Evolutionary conservation across 1,140 invertebrate species (phyloP).

Genomic region (Ptiloglossa arizonensis): DNA sequence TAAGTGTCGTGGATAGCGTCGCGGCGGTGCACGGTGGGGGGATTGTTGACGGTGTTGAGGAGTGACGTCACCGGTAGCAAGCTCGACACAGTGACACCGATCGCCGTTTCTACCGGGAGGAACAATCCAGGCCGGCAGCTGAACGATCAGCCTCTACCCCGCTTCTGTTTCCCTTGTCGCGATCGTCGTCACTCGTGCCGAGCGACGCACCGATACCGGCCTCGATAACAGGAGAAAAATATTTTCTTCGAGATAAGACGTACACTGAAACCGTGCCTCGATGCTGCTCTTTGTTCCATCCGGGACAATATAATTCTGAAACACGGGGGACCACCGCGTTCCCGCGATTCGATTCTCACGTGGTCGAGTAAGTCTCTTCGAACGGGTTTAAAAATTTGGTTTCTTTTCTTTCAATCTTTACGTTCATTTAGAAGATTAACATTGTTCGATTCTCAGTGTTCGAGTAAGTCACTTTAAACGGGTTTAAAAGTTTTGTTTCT

Average conservation of each 20-base stretch:
- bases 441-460: too few relatives aligned
- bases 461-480: too few relatives aligned
- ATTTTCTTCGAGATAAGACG: constrained; percentile 14
- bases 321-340: too few relatives aligned
- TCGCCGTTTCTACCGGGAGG: constrained; percentile 56
- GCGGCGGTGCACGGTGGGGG: constrained; percentile 7
- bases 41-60: constrained; percentile 56
- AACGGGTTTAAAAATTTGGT: too few relatives aligned
- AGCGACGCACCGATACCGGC: constrained; percentile 11
- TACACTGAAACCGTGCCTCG: not conserved
- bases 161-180: constrained; percentile 13
- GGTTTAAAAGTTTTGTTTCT: too few relatives aligned
- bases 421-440: too few relatives aligned
- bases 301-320: not conserved
- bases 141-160: constrained; percentile 30
- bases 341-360: too few relatives aligned
- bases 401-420: too few relatives aligned
- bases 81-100: constrained; percentile 77
- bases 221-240: not conserved
- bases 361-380: too few relatives aligned
- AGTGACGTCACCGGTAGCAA: constrained; percentile 71
- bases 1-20: constrained; percentile 17
- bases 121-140: constrained; percentile 44
- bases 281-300: not conserved
- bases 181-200: constrained; percentile 32